Base-by-base conservation (phyloP, 2,113 vertebrate genomes). In the Prunella himalayana region DNA sequence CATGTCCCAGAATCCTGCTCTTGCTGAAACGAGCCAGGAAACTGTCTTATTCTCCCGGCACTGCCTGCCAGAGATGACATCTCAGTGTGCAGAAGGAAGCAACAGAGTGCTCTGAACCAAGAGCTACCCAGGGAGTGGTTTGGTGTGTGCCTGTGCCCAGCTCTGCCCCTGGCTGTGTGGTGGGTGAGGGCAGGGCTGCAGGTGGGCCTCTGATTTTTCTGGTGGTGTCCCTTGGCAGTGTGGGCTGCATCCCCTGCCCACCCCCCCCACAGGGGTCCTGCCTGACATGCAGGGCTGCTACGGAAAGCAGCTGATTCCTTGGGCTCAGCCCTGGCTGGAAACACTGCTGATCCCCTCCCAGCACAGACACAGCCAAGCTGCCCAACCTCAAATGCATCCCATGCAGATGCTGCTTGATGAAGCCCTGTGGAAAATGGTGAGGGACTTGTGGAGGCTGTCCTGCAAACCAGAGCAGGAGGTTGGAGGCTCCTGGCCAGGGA, bases 81-180 rank as follows among this genome's bases (percentile, higher is more conserved):
- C 66, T 94, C 35, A 6, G n/a, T 0, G 2, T 6, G 21, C 59
- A 44, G 76, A 61, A 50, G 82, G 47, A 66, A 23, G 85, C 47
- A 71, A 24, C 49, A 12, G 31, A 0, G 6, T 49, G 57, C 82
- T 64, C 75, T 51, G 66, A 87, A 45, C 75, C 75, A 57, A 6
- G 30, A 25, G 1, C 65, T 56, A 2, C 24, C 37, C 31, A 10
- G 77, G 45, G 39, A 61, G 11, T 15, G 39, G 20, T 33, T 72
- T 79, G 42, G 15, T 2, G 1, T 41, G n/a, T n/a, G n/a, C 37
- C 33, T 2, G 5, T 73, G 64, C n/a, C 59, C 2, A 0, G 35
- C 81, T 63, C 33, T 73, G 65, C 27, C 49, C 56, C 37, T 72
- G 7, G 6, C 50, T 1, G 2, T 25, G 69, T 8, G 11, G 21